Evolutionary conservation across 2,113 vertebrate genomes (phyloP).

Genomic region (Epinephelus moara): DNA sequence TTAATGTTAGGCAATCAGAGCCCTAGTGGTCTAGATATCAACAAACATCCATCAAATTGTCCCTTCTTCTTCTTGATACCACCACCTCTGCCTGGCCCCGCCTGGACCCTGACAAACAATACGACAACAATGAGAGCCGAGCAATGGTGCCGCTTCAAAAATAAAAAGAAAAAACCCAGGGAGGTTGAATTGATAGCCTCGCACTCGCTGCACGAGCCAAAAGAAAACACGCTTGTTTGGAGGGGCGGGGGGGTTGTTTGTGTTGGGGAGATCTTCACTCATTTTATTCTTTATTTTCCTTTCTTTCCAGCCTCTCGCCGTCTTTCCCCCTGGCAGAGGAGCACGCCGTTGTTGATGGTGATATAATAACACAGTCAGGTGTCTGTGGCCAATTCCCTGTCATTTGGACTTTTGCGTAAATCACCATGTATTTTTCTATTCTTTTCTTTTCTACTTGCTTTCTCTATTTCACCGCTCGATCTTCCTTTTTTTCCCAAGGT

Average conservation of each 20-base stretch:
- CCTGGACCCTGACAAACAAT: conserved; percentile 90
- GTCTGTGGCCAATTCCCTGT: conserved; percentile 81
- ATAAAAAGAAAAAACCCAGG: conserved; percentile 72
- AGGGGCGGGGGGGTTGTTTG: conserved; percentile 66
- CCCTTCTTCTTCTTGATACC: conserved; percentile 96
- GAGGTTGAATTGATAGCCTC: conserved; percentile 82
- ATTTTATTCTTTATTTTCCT: conserved; percentile 70
- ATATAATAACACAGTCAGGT: conserved; percentile 88
- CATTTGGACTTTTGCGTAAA: conserved; percentile 87
- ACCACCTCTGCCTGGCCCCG: conserved; percentile 91
- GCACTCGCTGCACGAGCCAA: conserved; percentile 46
- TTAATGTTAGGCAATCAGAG: conserved; percentile 99
- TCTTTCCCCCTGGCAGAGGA: conserved; percentile 64
- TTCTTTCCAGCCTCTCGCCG: conserved; percentile 53
- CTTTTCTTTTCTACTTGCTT: conserved; percentile 66
- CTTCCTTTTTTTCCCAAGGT: conserved; percentile 70
- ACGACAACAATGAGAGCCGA: conserved; percentile 92
- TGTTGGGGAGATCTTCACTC: conserved; percentile 71
- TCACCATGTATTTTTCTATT: conserved; percentile 80
- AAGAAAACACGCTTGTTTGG: conserved; percentile 71
- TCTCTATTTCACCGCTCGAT: conserved; percentile 68
- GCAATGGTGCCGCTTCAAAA: conserved; percentile 88
- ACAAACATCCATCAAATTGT: conserved; percentile 99
- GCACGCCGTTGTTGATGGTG: conserved; percentile 78
- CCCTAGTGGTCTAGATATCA: conserved; percentile 99